Conservation (phyloP, 2,113 vertebrate species). For the Geococcyx californianus region DNA sequence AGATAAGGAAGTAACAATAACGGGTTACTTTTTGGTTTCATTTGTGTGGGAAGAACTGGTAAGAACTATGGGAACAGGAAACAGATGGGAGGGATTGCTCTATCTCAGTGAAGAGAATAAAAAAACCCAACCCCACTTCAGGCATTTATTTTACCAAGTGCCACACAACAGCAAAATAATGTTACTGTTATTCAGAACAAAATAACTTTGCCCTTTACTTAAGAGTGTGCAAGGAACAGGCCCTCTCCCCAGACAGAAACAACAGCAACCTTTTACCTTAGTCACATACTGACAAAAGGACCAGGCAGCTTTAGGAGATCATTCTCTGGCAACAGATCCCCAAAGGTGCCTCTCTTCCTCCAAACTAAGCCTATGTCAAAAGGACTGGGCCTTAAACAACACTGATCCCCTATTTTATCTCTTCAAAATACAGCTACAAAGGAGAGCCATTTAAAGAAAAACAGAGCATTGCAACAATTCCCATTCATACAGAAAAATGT, state of each 20-base stretch:
- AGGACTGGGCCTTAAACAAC: background rate
- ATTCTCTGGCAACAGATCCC: background rate
- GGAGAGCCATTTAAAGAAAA: background rate
- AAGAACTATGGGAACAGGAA: background rate
- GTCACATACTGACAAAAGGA: background rate
- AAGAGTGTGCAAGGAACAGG: background rate
- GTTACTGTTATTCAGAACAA: background rate
- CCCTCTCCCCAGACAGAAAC: background rate
- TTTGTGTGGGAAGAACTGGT: background rate
- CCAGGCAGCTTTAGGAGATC: background rate
- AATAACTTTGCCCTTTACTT: background rate
- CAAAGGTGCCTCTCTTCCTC: background rate
- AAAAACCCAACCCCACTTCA: background rate
- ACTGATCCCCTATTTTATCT: background rate
- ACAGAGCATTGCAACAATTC: background rate
- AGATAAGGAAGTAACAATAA: accelerated
- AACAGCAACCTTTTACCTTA: accelerated
- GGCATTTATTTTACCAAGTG: background rate
- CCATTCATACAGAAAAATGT: background rate
- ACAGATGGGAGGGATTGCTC: background rate
- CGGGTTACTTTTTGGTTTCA: background rate
- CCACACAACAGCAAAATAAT: background rate
- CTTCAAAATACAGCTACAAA: background rate
- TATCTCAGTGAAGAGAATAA: background rate
- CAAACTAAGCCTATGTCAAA: background rate